Percentiles rank a stretch among this genome's conserved stretches.
phyloP scores from a whole-genome alignment of 2,888 invertebrate genomes.

The Tridacna crocea region DNA sequence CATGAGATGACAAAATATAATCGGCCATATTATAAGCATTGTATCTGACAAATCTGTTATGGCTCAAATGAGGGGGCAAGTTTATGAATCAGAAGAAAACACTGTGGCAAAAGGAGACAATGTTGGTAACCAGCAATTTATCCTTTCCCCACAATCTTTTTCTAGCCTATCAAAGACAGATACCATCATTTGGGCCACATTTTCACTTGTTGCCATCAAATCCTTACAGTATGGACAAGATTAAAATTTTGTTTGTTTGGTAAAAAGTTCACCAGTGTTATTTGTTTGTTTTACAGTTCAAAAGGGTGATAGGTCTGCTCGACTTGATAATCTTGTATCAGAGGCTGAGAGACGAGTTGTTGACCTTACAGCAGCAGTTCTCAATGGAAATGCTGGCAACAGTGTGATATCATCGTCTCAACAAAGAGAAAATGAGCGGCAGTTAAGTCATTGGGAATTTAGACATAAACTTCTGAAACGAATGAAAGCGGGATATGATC shows the following conservation, averaged over 20 bases:
- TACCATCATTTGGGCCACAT: too few species aligned
- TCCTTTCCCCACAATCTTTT: not conserved
- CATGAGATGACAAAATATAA: too few species aligned
- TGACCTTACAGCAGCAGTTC: conserved; percentile 88
- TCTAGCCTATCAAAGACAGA: not conserved
- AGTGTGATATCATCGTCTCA: conserved; percentile 74
- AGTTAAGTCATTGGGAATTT: conserved; percentile 92
- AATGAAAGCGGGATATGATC: conserved; percentile 94
- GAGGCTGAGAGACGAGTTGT: conserved; percentile 94
- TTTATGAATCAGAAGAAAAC: too few species aligned
- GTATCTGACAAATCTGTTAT: too few species aligned
- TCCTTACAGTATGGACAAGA: too few species aligned
- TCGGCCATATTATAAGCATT: too few species aligned
- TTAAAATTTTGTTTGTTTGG: too few species aligned
- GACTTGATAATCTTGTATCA: conserved; percentile 79
- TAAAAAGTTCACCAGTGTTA: not conserved
- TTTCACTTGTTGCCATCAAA: too few species aligned
- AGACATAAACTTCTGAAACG: conserved; percentile 91
- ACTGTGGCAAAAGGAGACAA: not conserved
- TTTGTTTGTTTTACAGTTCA: conserved; percentile 68
- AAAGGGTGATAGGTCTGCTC: conserved; percentile 75
- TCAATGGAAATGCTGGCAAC: conserved; percentile 74
- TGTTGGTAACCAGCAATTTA: not conserved
- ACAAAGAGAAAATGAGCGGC: conserved; percentile 84
- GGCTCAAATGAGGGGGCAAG: too few species aligned